A percentile compares a stretch with the other conserved stretches of the same genome.
Conservation (phyloP, 2,797 vertebrate species). For the Ctenopoma kingsleyae region DNA sequence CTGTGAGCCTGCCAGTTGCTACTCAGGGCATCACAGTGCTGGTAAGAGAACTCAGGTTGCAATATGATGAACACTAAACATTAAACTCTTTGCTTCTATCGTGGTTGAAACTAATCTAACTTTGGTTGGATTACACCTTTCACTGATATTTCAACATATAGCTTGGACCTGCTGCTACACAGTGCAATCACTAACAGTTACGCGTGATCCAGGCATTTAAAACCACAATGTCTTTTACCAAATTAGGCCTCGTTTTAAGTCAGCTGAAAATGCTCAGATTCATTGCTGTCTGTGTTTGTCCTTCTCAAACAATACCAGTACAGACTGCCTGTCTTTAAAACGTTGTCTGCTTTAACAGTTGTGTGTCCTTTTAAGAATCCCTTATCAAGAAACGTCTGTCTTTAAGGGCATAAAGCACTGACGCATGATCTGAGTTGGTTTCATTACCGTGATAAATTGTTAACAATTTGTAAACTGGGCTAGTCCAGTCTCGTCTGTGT, state of each 20-base stretch:
- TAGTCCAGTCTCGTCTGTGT: background rate
- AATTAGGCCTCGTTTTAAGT: background rate
- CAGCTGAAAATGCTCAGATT: background rate
- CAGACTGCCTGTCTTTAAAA: background rate
- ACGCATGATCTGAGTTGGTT: background rate
- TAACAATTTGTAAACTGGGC: background rate
- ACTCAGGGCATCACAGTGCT: constrained; percentile 11
- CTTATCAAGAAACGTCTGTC: background rate
- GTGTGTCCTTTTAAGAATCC: background rate
- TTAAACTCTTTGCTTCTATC: background rate
- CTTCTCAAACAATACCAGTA: background rate
- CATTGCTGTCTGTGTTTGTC: background rate
- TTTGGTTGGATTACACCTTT: background rate
- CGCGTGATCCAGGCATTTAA: background rate
- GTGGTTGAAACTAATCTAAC: no score
- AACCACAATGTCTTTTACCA: background rate
- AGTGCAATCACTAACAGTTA: background rate
- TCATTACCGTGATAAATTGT: constrained; percentile 5
- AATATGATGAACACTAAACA: background rate
- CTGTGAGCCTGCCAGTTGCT: constrained; percentile 28
- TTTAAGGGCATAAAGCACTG: background rate
- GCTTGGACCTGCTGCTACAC: background rate
- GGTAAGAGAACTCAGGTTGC: background rate
- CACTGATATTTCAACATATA: no score
- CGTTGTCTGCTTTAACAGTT: no score